A percentile compares a stretch with the other conserved stretches of the same genome.
These are phyloP conservation scores for Cuniculus paca DNA, from an alignment of 2,797 vertebrate genomes.

Conservation along the genomic window DNA sequence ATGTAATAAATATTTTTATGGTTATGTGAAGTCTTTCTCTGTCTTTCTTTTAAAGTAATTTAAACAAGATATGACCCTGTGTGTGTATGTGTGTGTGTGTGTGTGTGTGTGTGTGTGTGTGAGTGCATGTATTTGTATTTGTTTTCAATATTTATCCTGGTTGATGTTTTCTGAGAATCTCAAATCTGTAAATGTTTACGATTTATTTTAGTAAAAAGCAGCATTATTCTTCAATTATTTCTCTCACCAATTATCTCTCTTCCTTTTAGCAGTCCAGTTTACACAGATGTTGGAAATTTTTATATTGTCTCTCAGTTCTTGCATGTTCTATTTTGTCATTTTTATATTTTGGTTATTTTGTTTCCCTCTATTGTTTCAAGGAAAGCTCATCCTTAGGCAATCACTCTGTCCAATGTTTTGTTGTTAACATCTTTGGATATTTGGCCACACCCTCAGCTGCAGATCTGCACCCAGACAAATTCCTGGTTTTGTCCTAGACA, in stretches of 20 bases:
- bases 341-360: neutral
- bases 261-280: neutral
- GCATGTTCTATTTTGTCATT: neutral
- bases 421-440: neutral
- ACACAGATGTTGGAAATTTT: neutral
- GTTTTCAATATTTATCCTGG: neutral
- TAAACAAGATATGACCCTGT: neutral
- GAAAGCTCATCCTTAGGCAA: neutral
- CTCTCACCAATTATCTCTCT: neutral
- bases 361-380: neutral
- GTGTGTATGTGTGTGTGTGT: neutral
- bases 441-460: neutral
- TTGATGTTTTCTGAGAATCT: conserved; percentile 6
- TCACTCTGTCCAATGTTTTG: neutral
- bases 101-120: neutral
- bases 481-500: neutral
- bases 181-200: neutral
- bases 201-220: neutral
- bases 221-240: neutral
- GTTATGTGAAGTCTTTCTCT: neutral
- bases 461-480: neutral
- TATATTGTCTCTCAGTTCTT: neutral
- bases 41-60: neutral
- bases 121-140: neutral
- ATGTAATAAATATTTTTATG: neutral